Conservation (phyloP, 2,797 vertebrate species). For the Pantherophis alleghaniensis region DNA sequence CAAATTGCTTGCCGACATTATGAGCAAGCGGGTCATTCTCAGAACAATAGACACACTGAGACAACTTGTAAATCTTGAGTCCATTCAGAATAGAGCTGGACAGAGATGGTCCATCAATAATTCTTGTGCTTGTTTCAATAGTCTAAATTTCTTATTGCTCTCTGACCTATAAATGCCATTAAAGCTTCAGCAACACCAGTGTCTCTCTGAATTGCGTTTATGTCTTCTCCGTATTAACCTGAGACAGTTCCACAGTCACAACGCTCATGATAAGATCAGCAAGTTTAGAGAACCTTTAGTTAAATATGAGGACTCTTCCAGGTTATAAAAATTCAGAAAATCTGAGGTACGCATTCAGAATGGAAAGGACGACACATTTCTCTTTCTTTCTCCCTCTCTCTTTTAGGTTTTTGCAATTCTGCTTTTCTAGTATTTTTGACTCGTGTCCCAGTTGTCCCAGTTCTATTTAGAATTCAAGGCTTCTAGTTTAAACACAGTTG, state of each 20-base stretch:
- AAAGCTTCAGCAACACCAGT: background rate
- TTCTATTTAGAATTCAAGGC: background rate
- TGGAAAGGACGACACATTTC: background rate
- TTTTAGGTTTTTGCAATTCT: background rate
- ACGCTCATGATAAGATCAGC: background rate
- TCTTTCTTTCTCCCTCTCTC: no score
- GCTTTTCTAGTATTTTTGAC: background rate
- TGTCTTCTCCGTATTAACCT: background rate
- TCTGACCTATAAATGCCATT: constrained; percentile 6
- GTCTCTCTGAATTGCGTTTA: background rate
- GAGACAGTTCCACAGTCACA: background rate
- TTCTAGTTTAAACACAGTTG: background rate
- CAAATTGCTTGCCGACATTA: background rate
- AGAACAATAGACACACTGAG: background rate
- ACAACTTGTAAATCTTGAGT: background rate
- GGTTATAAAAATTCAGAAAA: background rate
- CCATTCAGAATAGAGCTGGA: background rate
- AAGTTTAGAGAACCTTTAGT: background rate
- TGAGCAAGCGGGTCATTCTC: background rate
- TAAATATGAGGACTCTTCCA: background rate
- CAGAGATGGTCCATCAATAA: background rate
- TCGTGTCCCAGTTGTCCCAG: background rate
- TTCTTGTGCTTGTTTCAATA: background rate
- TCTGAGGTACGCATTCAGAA: background rate
- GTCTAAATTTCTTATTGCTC: background rate